Percentiles rank a stretch among this genome's conserved stretches.
phyloP scores from a whole-genome alignment of 2,113 vertebrate genomes.

The Ciconia boyciana region DNA sequence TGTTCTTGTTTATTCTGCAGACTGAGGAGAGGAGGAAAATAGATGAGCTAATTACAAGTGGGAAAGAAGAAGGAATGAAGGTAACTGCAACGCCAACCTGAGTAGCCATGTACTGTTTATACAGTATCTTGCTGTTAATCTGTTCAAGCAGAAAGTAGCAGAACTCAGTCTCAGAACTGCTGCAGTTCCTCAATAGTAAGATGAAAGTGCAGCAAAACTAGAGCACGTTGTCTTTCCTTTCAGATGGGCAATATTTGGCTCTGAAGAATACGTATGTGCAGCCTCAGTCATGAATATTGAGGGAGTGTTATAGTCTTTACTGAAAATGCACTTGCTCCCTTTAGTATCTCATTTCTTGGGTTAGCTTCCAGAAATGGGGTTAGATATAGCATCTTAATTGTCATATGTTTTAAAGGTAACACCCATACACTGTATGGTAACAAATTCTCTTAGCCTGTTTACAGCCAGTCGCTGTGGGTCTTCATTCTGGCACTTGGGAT shows the following conservation, averaged over 20 bases:
- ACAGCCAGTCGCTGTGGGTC: neutral
- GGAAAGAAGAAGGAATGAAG: slow-evolving; percentile 91
- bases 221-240: neutral
- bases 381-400: neutral
- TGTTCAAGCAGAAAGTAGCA: neutral
- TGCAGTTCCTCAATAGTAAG: neutral
- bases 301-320: neutral
- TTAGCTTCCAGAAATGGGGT: neutral
- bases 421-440: neutral
- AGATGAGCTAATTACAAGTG: slow-evolving; percentile 86
- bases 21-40: slow-evolving; percentile 85
- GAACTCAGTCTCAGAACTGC: neutral
- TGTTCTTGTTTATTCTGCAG: slow-evolving; percentile 66
- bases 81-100: slow-evolving; percentile 56
- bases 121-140: neutral
- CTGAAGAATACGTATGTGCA: neutral
- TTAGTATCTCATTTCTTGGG: neutral
- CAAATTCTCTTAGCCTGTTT: neutral
- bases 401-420: neutral
- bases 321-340: neutral
- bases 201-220: neutral
- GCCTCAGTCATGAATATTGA: neutral
- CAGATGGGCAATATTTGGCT: neutral
- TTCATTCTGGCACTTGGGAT: neutral
- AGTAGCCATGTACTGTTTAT: neutral